Evolutionary conservation across 2,888 invertebrate genomes (phyloP).

Genomic region (Hedychridium roseum): DNA sequence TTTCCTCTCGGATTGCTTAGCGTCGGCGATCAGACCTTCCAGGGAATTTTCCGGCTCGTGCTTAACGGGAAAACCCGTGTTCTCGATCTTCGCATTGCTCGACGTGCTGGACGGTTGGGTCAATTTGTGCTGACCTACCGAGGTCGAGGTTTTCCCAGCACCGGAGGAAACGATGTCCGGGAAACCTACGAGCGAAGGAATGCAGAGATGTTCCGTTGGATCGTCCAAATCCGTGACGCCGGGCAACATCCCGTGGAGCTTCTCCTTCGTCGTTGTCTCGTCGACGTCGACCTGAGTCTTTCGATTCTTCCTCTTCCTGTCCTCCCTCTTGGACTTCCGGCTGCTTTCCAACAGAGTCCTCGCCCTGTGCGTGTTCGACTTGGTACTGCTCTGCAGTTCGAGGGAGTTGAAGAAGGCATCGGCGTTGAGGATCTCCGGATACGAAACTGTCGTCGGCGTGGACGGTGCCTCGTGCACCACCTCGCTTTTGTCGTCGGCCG

Average conservation of each 20-base stretch:
- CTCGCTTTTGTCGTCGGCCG: slow-evolving; percentile 39
- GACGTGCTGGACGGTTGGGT: slow-evolving; percentile 24
- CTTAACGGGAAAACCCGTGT: slow-evolving; percentile 26
- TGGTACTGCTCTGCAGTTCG: slow-evolving; percentile 78
- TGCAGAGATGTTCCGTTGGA: slow-evolving; percentile 55
- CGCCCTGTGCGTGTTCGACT: slow-evolving; percentile 62
- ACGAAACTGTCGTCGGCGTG: slow-evolving; percentile 64
- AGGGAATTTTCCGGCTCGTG: slow-evolving; percentile 34
- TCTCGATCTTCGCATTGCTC: slow-evolving; percentile 23
- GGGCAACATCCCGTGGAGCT: slow-evolving; percentile 48
- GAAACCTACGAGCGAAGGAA: slow-evolving; percentile 59
- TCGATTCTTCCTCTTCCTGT: slow-evolving; percentile 30
- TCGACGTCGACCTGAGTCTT: slow-evolving; percentile 40
- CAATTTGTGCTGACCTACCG: slow-evolving; percentile 14
- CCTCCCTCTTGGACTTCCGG: slow-evolving; percentile 37
- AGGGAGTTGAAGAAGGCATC: slow-evolving; percentile 88
- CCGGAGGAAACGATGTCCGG: slow-evolving; percentile 55
- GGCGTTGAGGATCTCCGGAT: slow-evolving; percentile 70
- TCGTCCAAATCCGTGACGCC: slow-evolving; percentile 54
- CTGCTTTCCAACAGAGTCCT: slow-evolving; percentile 34
- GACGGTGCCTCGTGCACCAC: slow-evolving; percentile 50
- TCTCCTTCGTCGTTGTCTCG: slow-evolving; percentile 41
- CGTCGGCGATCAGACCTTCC: slow-evolving; percentile 31
- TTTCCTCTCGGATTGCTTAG: slow-evolving; percentile 33
- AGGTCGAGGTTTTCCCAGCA: slow-evolving; percentile 18